Evolutionary conservation across 2,113 vertebrate genomes (phyloP).

Genomic region (Egretta garzetta): DNA sequence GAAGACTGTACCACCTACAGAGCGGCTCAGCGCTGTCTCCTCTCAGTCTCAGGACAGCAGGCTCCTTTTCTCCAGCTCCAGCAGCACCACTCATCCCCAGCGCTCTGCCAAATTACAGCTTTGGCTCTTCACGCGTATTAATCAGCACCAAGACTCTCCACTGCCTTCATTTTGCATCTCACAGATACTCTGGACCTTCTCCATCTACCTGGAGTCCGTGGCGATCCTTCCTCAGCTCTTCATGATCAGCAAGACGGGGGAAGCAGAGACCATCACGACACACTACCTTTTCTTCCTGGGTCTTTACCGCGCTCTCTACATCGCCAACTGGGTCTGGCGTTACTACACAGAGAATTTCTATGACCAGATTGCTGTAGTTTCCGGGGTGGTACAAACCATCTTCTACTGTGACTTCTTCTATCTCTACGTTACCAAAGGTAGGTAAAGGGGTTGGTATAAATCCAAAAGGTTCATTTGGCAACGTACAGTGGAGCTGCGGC

Average conservation of each 20-base stretch:
- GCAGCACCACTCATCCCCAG: not conserved
- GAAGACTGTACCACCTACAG: not conserved
- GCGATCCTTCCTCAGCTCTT: constrained; percentile 97
- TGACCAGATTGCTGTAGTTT: constrained; percentile 94
- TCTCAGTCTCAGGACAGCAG: not conserved
- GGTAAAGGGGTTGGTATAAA: not conserved
- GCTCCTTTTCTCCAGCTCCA: not conserved
- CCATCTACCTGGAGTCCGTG: constrained; percentile 95
- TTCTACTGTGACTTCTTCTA: constrained; percentile 99
- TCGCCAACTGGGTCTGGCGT: constrained; percentile 96
- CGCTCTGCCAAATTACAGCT: not conserved
- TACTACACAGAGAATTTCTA: constrained; percentile 93
- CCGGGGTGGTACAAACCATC: constrained; percentile 96
- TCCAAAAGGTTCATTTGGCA: fast-evolving
- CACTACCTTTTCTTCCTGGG: constrained; percentile 97
- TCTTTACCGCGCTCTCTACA: constrained; percentile 92
- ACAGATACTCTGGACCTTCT: constrained; percentile 97
- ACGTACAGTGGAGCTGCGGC: not conserved
- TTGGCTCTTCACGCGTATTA: not conserved
- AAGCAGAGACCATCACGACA: constrained; percentile 95
- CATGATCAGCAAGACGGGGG: constrained; percentile 97
- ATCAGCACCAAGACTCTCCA: not conserved
- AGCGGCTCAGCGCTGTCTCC: not conserved
- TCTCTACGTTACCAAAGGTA: constrained; percentile 94
- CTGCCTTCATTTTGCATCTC: not conserved